phyloP scores from a whole-genome alignment of 2,113 vertebrate species.

The Leuciscus idus region DNA sequence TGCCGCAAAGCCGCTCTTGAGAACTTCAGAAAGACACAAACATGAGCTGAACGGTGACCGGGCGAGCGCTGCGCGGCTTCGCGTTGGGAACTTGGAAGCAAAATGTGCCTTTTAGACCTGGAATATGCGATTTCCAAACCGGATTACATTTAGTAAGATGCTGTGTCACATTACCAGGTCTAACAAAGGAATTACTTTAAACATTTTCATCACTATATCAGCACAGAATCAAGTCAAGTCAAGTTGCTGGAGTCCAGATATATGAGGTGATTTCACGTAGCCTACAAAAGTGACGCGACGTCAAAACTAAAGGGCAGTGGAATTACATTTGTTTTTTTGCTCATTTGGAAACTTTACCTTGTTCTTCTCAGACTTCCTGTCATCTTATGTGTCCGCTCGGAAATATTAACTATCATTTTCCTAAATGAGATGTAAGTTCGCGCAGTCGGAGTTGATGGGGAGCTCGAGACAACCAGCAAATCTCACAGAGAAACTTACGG shows the following conservation, averaged over 20 bases:
- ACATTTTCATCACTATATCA: neutral
- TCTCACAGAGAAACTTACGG: conserved; percentile 64
- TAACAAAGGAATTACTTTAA: conserved; percentile 5
- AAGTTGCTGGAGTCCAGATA: neutral
- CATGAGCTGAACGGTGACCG: conserved; percentile 48
- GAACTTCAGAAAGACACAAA: conserved; percentile 68
- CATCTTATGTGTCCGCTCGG: neutral
- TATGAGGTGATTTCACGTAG: conserved; percentile 1
- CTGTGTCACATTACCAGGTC: neutral
- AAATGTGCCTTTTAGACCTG: conserved; percentile 23
- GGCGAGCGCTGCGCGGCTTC: conserved; percentile 46
- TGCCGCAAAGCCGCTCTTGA: conserved; percentile 64
- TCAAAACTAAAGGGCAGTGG: neutral
- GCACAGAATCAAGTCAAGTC: neutral
- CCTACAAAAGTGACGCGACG: conserved; percentile 11
- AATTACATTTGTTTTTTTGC: neutral
- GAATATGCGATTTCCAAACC: conserved; percentile 4
- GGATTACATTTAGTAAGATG: conserved; percentile 26
- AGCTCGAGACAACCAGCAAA: conserved; percentile 42
- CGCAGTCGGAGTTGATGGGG: conserved; percentile 35
- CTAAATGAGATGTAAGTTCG: conserved; percentile 27
- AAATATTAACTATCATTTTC: neutral
- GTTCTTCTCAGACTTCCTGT: neutral
- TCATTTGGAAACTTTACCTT: neutral
- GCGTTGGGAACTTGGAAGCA: conserved; percentile 4